Conservation (phyloP, 2,113 vertebrate species). For the Heptranchias perlo region DNA sequence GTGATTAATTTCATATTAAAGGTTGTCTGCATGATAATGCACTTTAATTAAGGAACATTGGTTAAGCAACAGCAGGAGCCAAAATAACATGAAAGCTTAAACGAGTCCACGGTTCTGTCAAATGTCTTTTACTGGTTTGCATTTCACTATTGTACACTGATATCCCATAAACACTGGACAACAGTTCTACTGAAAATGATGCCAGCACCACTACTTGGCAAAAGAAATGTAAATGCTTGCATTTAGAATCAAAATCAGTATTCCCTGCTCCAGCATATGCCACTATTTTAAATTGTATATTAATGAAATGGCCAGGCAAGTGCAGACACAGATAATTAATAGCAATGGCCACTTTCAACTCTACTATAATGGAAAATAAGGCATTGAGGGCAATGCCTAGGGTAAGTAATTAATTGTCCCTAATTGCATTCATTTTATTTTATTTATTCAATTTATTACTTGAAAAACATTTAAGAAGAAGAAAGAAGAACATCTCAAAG, state of each 20-base stretch:
- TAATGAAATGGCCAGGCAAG: not conserved
- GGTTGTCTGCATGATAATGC: not conserved
- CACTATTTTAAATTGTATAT: not conserved
- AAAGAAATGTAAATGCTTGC: not conserved
- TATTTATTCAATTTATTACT: not conserved
- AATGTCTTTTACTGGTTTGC: not conserved
- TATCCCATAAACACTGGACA: not conserved
- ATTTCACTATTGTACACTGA: not conserved
- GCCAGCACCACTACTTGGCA: not conserved
- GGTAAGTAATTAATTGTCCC: not conserved
- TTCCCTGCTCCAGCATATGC: not conserved
- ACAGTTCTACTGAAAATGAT: not conserved
- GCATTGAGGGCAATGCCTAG: not conserved
- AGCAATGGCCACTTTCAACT: not conserved
- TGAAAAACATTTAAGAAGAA: not conserved
- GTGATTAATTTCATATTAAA: slow-evolving; percentile 20
- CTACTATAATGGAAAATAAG: not conserved
- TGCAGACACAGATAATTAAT: not conserved
- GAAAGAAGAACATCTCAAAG: not conserved
- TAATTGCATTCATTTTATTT: not conserved
- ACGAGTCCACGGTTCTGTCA: not conserved
- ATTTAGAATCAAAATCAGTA: not conserved
- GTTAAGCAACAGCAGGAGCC: slow-evolving; percentile 11
- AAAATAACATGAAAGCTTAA: slow-evolving; percentile 13
- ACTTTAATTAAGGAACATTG: slow-evolving; percentile 8